Percentiles rank a stretch among this genome's conserved stretches.
These are phyloP conservation scores for Sweltsa coloradensis DNA, from an alignment of 1,140 invertebrate genomes.

Conservation along the genomic window DNA sequence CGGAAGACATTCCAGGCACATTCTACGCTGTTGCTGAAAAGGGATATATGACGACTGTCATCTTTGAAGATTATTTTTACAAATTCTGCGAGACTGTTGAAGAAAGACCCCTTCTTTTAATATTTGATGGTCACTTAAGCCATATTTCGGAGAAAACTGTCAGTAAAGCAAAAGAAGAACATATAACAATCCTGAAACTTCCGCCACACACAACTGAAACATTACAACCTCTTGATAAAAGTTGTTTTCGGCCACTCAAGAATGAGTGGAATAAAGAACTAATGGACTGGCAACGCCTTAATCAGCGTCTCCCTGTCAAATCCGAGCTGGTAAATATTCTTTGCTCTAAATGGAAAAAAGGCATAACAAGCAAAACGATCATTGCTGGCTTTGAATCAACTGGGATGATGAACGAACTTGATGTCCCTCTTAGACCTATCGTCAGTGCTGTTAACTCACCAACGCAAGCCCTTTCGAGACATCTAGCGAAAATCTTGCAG, in stretches of 20 bases:
- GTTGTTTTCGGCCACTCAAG: slow-evolving; percentile 8
- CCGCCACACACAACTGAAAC: slow-evolving; percentile 10
- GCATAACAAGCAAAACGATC: slow-evolving; percentile 1
- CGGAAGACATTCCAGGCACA: slow-evolving; percentile 10
- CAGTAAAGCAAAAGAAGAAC: too few relatives aligned
- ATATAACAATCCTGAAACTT: slow-evolving; percentile 12
- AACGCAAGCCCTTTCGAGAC: too few relatives aligned
- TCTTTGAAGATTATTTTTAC: slow-evolving; percentile 9
- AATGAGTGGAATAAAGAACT: slow-evolving; percentile 6
- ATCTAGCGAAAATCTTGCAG: too few relatives aligned
- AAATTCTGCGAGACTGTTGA: slow-evolving; percentile 4
- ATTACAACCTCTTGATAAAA: slow-evolving; percentile 9
- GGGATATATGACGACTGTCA: slow-evolving; percentile 11
- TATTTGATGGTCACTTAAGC: slow-evolving; percentile 12
- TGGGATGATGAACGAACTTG: too few relatives aligned
- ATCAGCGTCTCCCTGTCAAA: slow-evolving; percentile 11
- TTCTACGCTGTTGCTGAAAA: slow-evolving; percentile 11
- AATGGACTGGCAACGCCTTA: slow-evolving; percentile 8
- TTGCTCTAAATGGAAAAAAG: slow-evolving; percentile 7
- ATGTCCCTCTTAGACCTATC: too few relatives aligned
- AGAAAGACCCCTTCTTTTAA: slow-evolving; percentile 7
- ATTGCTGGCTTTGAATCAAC: slow-evolving; percentile 7
- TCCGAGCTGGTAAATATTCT: slow-evolving; percentile 7
- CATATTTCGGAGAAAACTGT: slow-evolving; percentile 4
- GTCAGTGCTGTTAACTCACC: too few relatives aligned